Conservation (phyloP, 2,797 vertebrate genomes). For the Rhinophrynus dorsalis region DNA sequence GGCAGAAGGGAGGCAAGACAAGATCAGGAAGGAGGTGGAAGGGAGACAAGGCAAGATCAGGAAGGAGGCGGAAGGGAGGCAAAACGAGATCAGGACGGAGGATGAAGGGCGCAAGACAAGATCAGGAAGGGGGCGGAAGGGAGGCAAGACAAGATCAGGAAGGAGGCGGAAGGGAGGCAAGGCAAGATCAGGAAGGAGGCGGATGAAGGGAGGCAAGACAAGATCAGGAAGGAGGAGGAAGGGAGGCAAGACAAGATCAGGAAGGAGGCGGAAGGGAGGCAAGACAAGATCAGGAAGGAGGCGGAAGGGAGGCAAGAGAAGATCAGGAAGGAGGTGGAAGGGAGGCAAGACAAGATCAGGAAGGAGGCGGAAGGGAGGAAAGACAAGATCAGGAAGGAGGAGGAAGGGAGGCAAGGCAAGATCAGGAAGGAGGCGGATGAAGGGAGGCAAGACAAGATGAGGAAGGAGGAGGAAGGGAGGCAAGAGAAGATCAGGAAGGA, state of each 20-base stretch:
- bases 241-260: neutral
- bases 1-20: slow-evolving; percentile 2
- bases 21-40: neutral
- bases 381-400: neutral
- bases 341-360: neutral
- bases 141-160: neutral
- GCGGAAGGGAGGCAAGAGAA: slow-evolving; percentile 1
- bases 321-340: neutral
- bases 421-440: neutral
- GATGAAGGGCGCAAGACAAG: no score
- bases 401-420: neutral
- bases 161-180: neutral
- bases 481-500: neutral
- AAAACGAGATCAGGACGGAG: neutral
- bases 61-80: neutral
- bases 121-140: neutral
- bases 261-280: neutral
- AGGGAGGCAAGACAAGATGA: slow-evolving; percentile 8
- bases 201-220: neutral
- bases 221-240: neutral
- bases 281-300: neutral
- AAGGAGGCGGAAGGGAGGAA: neutral
- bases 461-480: neutral
- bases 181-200: neutral
- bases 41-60: neutral